A percentile compares a stretch with the other conserved stretches of the same genome.
Conservation (phyloP, 2,113 vertebrate species). For the Lamprotornis superbus region DNA sequence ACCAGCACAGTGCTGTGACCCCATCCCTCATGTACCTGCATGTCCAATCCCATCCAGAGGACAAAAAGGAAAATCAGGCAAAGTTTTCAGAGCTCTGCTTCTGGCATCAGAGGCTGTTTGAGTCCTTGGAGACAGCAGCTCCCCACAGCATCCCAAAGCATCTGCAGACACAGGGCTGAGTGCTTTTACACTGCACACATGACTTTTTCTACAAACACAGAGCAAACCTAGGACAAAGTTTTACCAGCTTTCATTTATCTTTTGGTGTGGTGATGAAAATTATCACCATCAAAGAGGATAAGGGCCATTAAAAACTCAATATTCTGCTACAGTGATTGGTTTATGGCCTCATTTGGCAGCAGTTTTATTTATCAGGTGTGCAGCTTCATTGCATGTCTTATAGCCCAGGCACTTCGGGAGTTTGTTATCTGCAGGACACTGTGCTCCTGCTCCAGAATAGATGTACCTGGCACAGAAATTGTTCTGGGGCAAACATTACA, state of each 20-base stretch:
- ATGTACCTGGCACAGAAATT: not conserved
- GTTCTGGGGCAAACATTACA: not conserved
- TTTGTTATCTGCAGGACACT: not conserved
- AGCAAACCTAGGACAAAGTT: not conserved
- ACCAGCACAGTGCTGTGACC: not conserved
- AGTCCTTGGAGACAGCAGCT: not conserved
- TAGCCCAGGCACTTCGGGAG: not conserved
- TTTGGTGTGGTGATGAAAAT: not conserved
- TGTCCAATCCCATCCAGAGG: not conserved
- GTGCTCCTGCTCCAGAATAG: not conserved
- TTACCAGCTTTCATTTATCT: not conserved
- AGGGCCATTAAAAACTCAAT: constrained; percentile 17
- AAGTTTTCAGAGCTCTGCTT: not conserved
- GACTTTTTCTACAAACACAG: not conserved
- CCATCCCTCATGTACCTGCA: accelerated
- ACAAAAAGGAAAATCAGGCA: not conserved
- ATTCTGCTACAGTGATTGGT: not conserved
- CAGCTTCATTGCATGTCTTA: not conserved
- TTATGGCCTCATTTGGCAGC: constrained; percentile 5
- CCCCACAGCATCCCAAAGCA: not conserved
- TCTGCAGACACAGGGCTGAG: not conserved
- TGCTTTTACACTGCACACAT: not conserved
- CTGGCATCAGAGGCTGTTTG: not conserved
- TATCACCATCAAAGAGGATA: not conserved
- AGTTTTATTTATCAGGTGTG: not conserved